Base-by-base conservation (phyloP, 2,888 invertebrate genomes). In the Mamestra brassicae region DNA sequence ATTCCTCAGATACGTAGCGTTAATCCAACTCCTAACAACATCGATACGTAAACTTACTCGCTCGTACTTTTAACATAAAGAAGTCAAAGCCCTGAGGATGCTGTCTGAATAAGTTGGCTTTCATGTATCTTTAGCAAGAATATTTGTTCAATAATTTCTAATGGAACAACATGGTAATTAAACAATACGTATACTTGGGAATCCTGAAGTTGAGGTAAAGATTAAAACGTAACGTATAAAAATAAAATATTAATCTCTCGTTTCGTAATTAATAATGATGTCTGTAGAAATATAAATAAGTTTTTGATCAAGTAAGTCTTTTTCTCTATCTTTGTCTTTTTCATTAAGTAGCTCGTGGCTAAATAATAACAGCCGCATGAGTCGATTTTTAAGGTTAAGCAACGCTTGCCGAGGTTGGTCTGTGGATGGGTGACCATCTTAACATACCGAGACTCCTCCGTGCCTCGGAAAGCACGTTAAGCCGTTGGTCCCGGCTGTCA, bases 51-150 rank as follows among this genome's bases (percentile, higher is more conserved):
- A 74, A 73, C 60, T 64, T 50, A 26, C 65, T 68, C 63, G 45
- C 5, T 69, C 65, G 52, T 73, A 75, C 71, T 78, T 81, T 55
- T 42, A 58, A 64, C 61, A 71, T 71, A 65, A 71, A 81, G 66
- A 83, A 85, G 73, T 74, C 66, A 74, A 72, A 74, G 76, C 73
- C 55, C 83, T 67, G 70, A 67, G 52, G 70, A 67, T 72, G 69
- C 54, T 70, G 60, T 71, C 62, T 66, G 67, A 73, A 73, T 70
- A 78, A 69, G 52, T 74, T 74, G 67, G 13, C 42, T 65, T 69
- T 57, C 36, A 61, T 63, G 55, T 80, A 54, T 63, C 69, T 54
- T 34, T 47, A 65, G 58, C 54, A 50, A 54, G 47, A 42, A 55
- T 50, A 45, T 66, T 57, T 61, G 50, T 68, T 45, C 34, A 67